Evolutionary conservation across 1,140 invertebrate genomes (phyloP), one percentile per base, ranked within the genome.

Genomic region (Octopus bimaculoides): DNA sequence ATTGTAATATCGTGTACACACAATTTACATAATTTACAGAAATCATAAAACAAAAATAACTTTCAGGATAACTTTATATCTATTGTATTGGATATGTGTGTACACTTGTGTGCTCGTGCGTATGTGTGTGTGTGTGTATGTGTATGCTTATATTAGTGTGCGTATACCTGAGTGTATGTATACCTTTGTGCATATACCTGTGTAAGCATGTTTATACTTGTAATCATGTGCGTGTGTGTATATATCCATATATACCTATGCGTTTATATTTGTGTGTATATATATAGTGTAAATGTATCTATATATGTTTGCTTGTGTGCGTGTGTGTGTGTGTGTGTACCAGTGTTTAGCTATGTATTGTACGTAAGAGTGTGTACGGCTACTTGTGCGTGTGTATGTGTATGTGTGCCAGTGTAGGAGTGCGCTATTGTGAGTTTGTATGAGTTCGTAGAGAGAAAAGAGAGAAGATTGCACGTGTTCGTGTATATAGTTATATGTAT

Each of bases 241-340:
- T 61, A 61, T 10, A 9, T 17, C 75, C 85, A 82, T 78, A 87
- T 83, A 69, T 87, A 85, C n/a, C 86, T 79, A 71, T 7, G 52
- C 54, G 12, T 14, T 55, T 6, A 54, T 74, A 14, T 54, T 20
- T 6, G 69, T 52, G 5, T 20, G n/a, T 9, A 2, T 71, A 6
- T 14, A 53, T 3, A 75, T 73, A 52, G 53, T 81, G 1, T 26
- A 52, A n/a, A 69, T 73, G 66, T 14, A 53, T 20, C 14, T 81
- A 17, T 12, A 53, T 4, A 73, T 54, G 17, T 17, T 71, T 26
- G n/a, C 75, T 61, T n/a, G 52, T 17, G 4, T 41, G 52, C 17
- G n/a, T n/a, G 52, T 1, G 55, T 55, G 52, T 41, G 41, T 17
- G 54, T 55, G 52, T 41, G 20, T 17, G 54, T 55, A 78, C n/a